Conservation (phyloP, 1,140 invertebrate species). For the Aradophagus sp. region DNA sequence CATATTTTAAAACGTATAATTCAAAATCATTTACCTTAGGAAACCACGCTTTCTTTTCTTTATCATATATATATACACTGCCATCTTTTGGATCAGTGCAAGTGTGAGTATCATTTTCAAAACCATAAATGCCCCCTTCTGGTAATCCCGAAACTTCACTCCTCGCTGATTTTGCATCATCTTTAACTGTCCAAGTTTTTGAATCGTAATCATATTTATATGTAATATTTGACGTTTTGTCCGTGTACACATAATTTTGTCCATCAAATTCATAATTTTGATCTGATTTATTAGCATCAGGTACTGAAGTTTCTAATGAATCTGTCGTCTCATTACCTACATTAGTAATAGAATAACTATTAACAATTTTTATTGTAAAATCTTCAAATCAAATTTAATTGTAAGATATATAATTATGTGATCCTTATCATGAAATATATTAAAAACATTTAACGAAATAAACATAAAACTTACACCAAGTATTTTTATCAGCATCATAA, state of each 20-base stretch:
- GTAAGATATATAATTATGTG: constrained; percentile 4
- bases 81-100: constrained; percentile 91
- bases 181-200: constrained; percentile 79
- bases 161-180: constrained; percentile 64
- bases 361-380: neutral
- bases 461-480: constrained; percentile 72
- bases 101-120: constrained; percentile 85
- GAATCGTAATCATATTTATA: constrained; percentile 72
- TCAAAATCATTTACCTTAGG: constrained; percentile 82
- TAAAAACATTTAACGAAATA: no score
- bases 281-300: constrained; percentile 46
- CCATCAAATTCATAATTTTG: constrained; percentile 76
- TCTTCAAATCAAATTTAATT: neutral
- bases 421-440: no score
- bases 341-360: constrained; percentile 5
- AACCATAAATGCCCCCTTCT: constrained; percentile 77
- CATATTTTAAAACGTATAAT: no score
- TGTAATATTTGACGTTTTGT: constrained; percentile 71
- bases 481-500: constrained; percentile 79
- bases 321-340: constrained; percentile 44
- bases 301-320: constrained; percentile 26
- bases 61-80: constrained; percentile 93
- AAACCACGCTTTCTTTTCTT: constrained; percentile 93
- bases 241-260: constrained; percentile 74
- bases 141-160: constrained; percentile 67